Percentiles rank a stretch among this genome's conserved stretches.
Conservation (phyloP, 1,140 invertebrate genomes). For the Ladona fulva region DNA sequence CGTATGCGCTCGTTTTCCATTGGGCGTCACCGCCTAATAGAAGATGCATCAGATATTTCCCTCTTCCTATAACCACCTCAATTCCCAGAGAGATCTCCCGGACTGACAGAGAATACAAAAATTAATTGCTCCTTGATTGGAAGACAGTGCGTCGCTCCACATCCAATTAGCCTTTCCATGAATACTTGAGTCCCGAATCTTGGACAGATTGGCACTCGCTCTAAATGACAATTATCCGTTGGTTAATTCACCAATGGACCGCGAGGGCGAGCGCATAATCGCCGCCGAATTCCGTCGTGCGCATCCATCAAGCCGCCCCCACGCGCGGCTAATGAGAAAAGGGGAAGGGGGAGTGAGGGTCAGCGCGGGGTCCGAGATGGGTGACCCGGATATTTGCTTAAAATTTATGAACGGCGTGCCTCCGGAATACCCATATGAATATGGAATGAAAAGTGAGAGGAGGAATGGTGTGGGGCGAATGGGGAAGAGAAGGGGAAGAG, state of each 20-base stretch:
- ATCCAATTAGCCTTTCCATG: slow-evolving; percentile 9
- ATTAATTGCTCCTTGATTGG: neutral
- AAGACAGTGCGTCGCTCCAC: neutral
- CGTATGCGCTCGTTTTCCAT: neutral
- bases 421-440: neutral
- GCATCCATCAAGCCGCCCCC: neutral
- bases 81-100: neutral
- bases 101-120: neutral
- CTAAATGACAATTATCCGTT: neutral
- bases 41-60: neutral
- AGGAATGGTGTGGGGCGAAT: neutral
- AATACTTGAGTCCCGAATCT: slow-evolving; percentile 9
- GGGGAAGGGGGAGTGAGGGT: neutral
- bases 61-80: neutral
- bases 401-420: neutral
- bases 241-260: slow-evolving; percentile 4
- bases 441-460: neutral
- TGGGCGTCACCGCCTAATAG: neutral
- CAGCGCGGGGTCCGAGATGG: neutral
- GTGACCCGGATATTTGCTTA: slow-evolving; percentile 8
- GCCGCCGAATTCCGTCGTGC: neutral
- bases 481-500: neutral
- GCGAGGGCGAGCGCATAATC: neutral
- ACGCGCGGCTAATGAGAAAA: neutral
- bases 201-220: neutral